phyloP scores from a whole-genome alignment of 2,888 invertebrate genomes.

The Eremobia ochroleuca region DNA sequence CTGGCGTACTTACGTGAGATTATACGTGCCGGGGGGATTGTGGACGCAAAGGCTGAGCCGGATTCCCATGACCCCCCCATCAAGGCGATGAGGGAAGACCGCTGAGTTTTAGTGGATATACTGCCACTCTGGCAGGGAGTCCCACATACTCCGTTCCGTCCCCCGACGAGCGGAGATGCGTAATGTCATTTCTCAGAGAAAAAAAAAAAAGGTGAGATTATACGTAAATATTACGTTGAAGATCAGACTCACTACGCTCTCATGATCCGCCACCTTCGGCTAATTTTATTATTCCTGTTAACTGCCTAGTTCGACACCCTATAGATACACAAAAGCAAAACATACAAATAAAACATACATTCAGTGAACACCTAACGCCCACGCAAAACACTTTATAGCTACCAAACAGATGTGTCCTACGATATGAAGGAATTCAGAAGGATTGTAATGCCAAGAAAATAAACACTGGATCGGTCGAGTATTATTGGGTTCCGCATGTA shows the following conservation, averaged over 20 bases:
- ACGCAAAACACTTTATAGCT: conserved; percentile 46
- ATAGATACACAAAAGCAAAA: conserved; percentile 36
- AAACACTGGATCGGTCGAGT: too few relatives aligned
- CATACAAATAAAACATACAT: conserved; percentile 28
- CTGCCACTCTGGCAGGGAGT: too few relatives aligned
- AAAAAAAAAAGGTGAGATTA: too few relatives aligned
- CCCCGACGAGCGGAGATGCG: too few relatives aligned
- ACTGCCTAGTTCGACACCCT: neutral
- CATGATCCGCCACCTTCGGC: neutral
- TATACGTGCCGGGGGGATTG: too few relatives aligned
- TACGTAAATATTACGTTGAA: neutral
- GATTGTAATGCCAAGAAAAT: neutral
- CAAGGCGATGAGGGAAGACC: too few relatives aligned
- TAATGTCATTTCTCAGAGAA: too few relatives aligned
- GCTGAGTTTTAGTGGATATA: too few relatives aligned
- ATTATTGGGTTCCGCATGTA: neutral
- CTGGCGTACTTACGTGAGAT: neutral
- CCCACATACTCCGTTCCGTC: too few relatives aligned
- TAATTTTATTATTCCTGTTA: neutral
- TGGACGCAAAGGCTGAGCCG: too few relatives aligned
- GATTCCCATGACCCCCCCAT: too few relatives aligned
- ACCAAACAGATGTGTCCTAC: conserved; percentile 36
- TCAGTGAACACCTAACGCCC: conserved; percentile 47
- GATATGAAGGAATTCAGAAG: conserved; percentile 34
- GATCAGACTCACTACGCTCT: too few relatives aligned